Conservation (phyloP, 2,888 invertebrate genomes). For the Chrysolina haemoptera region DNA sequence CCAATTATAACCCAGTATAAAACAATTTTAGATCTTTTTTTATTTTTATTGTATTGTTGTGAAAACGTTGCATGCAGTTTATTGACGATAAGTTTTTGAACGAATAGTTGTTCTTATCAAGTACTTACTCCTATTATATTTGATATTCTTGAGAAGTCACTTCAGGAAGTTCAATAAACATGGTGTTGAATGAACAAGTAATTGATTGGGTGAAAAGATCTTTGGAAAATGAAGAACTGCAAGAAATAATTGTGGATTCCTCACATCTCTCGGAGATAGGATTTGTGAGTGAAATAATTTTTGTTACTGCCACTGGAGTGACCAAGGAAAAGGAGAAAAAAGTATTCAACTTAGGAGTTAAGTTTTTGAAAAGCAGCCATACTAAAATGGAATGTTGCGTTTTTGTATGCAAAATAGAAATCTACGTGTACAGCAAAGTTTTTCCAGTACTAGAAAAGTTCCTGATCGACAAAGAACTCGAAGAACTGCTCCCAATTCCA, state of each 20-base stretch:
- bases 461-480: slow-evolving; percentile 33
- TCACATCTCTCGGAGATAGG: neutral
- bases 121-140: too few species aligned
- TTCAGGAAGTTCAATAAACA: neutral
- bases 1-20: too few species aligned
- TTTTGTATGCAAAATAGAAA: slow-evolving; percentile 33
- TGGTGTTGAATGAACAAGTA: neutral
- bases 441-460: slow-evolving; percentile 35
- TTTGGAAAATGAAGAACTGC: neutral
- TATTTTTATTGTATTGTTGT: too few species aligned
- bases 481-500: slow-evolving; percentile 31
- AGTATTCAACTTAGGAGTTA: neutral
- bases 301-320: slow-evolving; percentile 22
- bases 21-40: too few species aligned
- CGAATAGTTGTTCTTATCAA: too few species aligned
- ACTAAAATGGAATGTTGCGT: neutral
- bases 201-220: neutral
- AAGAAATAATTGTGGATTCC: neutral
- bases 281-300: neutral
- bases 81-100: too few species aligned
- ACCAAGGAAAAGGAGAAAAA: neutral
- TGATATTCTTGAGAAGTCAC: neutral
- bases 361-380: neutral
- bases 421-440: slow-evolving; percentile 37
- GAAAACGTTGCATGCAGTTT: too few species aligned